A percentile compares a stretch with the other conserved stretches of the same genome.
These are phyloP conservation scores for Eurois occulta DNA, from an alignment of 2,888 invertebrate genomes.

Conservation along the genomic window DNA sequence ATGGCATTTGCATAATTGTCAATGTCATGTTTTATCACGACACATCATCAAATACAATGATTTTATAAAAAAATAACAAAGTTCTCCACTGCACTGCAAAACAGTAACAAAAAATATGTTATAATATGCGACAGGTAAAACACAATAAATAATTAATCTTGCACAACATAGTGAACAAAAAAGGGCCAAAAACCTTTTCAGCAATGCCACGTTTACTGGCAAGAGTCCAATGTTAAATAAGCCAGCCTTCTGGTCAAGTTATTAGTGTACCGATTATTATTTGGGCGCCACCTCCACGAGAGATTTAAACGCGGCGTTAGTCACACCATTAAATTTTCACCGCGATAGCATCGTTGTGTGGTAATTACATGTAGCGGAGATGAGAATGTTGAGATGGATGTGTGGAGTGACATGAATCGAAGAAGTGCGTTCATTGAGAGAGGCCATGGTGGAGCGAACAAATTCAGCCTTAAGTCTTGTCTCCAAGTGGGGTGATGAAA, in stretches of 20 bases:
- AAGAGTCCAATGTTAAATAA: background rate
- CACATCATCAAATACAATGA: background rate
- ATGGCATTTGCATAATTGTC: no score
- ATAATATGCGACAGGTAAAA: background rate
- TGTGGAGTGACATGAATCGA: no score
- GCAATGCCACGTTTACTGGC: background rate
- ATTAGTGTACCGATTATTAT: background rate
- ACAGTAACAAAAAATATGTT: background rate
- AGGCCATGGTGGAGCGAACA: no score
- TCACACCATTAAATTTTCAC: background rate
- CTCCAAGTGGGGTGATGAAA: no score
- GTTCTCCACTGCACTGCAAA: background rate
- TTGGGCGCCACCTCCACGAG: background rate
- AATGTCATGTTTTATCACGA: background rate
- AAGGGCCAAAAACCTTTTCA: background rate
- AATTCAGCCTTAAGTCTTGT: no score
- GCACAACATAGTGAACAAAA: background rate
- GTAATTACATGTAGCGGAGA: no score
- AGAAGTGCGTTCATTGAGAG: no score
- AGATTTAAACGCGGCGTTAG: background rate
- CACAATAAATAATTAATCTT: background rate
- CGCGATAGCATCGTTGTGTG: background rate
- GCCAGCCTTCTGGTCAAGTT: background rate
- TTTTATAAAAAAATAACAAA: background rate
- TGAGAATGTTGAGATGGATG: no score